Base-by-base conservation (phyloP, 1,140 invertebrate genomes). In the Heliothis subflexa region DNA sequence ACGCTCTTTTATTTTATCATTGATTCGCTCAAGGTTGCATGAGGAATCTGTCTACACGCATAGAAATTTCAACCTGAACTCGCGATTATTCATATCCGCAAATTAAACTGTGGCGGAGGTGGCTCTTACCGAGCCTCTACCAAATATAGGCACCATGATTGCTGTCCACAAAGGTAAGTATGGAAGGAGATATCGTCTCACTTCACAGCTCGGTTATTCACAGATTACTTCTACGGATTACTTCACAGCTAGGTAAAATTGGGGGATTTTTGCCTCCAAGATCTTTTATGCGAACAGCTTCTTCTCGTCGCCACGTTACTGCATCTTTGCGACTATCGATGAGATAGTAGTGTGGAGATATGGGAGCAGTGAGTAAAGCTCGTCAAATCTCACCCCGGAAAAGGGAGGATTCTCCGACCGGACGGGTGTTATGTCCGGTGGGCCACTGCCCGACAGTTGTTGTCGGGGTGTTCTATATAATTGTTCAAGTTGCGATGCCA, bases 1-100 rank as follows among this genome's bases (percentile, higher is more conserved):
- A 5, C 76, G 76, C 28, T 75, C 64, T 45, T 54, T 78, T 45
- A 78, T 71, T 78, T 74, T 81, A 9, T 74, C 62, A 21, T 75
- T 33, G 1, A 81, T 70, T 40, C 49, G 21, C 9, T 81, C 75
- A 11, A 81, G n/a, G 76, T 28, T 78, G 70, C n/a, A 75, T 28
- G 9, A 78, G 62, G 18, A 78, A 81, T 18, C 64, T 49, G 49
- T 81, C 80, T 25, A 71, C n/a, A 0, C 64, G 61, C 72, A 81
- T 81, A 0, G 77, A 59, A 55, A 81, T 61, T 40, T 81, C 80
- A 33, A 62, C 21, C 49, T 64, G 47, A 78, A 74, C 18, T 80
- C 79, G 9, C 73, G 21, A 64, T 71, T 18, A 49, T 81, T 81
- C 13, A 81, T 45, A 45, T 81, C 80, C 10, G 75, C n/a, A 59